Percentiles rank a stretch among this genome's conserved stretches.
Evolutionary conservation across 1,140 invertebrate genomes (phyloP).

Genomic region (Drosophila chauvacae): DNA sequence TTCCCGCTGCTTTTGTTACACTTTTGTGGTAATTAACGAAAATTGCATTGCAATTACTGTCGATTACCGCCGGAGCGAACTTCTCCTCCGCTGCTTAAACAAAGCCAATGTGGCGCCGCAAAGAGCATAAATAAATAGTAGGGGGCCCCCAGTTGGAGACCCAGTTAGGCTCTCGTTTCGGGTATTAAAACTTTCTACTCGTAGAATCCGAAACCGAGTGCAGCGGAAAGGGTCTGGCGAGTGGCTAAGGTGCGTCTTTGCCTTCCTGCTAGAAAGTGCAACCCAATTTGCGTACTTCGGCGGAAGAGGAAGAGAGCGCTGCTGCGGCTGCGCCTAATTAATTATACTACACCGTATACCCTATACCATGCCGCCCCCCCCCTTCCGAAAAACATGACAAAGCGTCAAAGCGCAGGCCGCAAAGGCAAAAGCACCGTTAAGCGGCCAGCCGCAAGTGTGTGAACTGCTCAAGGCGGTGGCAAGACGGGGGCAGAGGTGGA

Average conservation of each 20-base stretch:
- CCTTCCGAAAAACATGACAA: conserved; percentile 28
- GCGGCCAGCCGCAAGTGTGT: conserved; percentile 38
- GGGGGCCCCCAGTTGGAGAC: conserved; percentile 4
- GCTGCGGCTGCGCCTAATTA: conserved; percentile 46
- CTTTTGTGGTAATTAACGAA: conserved; percentile 44
- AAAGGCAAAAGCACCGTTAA: conserved; percentile 50
- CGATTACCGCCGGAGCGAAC: conserved; percentile 21
- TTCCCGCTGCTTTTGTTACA: conserved; percentile 29
- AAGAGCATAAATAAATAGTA: conserved; percentile 19
- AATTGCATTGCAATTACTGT: conserved; percentile 42
- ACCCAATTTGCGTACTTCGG: conserved; percentile 47
- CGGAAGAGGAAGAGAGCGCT: conserved; percentile 31
- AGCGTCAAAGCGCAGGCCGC: conserved; percentile 48
- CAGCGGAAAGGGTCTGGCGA: conserved; percentile 17
- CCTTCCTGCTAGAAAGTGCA: conserved; percentile 57
- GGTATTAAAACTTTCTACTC: conserved; percentile 40
- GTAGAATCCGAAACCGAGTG: conserved; percentile 25
- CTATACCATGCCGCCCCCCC: too few relatives aligned
- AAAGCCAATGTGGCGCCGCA: conserved; percentile 25
- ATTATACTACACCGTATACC: conserved; percentile 37
- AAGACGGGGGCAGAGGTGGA: not conserved
- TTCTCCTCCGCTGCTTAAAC: conserved; percentile 8
- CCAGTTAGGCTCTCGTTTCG: conserved; percentile 31
- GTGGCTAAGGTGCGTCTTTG: conserved; percentile 27
- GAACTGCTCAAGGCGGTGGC: conserved; percentile 13